Conservation (phyloP, 2,888 invertebrate genomes). For the Lycophotia porphyrea region DNA sequence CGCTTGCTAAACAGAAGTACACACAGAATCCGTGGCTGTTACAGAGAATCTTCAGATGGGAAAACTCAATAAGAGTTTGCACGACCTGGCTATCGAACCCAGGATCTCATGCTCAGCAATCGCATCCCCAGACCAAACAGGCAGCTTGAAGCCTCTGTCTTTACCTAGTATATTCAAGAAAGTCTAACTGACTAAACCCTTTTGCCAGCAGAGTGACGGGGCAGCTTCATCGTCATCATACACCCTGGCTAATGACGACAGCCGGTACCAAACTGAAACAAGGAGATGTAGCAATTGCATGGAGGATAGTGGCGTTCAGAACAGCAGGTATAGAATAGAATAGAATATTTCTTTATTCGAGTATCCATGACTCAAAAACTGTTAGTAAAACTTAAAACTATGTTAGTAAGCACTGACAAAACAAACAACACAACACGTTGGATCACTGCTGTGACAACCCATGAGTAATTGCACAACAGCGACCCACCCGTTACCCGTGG, state of each 20-base stretch:
- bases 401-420: no score
- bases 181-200: neutral
- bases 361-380: no score
- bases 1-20: neutral
- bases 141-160: neutral
- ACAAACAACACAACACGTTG: no score
- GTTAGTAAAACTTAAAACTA: no score
- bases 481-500: no score
- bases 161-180: neutral
- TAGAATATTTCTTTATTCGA: no score
- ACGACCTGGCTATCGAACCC: neutral
- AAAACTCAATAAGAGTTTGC: neutral
- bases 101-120: neutral
- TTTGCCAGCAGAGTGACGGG: constrained; percentile 1
- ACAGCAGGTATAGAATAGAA: constrained; percentile 76
- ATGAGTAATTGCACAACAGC: no score
- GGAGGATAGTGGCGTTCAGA: constrained; percentile 68
- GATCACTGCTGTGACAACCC: no score
- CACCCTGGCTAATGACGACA: constrained; percentile 63
- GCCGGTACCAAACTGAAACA: constrained; percentile 72
- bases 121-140: neutral
- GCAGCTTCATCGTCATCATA: constrained; percentile 37
- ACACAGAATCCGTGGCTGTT: neutral
- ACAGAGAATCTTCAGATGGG: neutral
- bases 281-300: constrained; percentile 70